Evolutionary conservation across 2,888 invertebrate genomes (phyloP), one percentile per base, ranked within the genome.

Genomic region (Pollenia griseotomentosa): DNA sequence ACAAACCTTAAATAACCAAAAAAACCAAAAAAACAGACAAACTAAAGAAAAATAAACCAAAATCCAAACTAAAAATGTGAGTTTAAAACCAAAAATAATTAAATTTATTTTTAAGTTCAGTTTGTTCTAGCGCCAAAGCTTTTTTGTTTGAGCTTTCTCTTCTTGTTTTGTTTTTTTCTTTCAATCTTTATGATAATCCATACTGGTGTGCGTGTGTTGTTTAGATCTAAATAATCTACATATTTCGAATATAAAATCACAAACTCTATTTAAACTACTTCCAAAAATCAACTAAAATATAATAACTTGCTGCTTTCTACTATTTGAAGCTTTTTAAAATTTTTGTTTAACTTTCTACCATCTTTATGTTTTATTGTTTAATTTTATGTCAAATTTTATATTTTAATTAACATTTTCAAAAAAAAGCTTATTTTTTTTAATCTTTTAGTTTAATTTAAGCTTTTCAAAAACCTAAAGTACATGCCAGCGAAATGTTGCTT

Each of bases 281-380:
- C 59, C 16, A 51, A 73, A 33, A 73, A 81, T 55, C 14, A 55
- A 19, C 46, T 53, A 73, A 59, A 46, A 68, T 80, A 85, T 46
- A 78, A 87, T 84, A 88, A 88, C 85, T 88, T 88, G 85, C 85
- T 85, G 85, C 85, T 88, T 88, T 84, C 84, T 81, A 33, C 4
- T 6, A 82, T 68, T 78, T 81, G 73, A 81, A 87, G 81, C 84
- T 84, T 87, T 84, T 77, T 79, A 61, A 48, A 61, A 1, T 61
- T 40, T 2, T 23, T 42, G n/a, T 73, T 16, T 42, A n/a, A 51
- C 66, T 46, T 81, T 44, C 53, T 46, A 11, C 77, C 1, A 42
- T 48, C 48, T 68, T 53, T 14, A 23, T 40, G 44, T 19, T 46
- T 59, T 8, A 19, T 57, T 42, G 16, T 51, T 12, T 33, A 33